phyloP scores from a whole-genome alignment of 2,797 vertebrate species.

The Malacoctenus gilli region DNA sequence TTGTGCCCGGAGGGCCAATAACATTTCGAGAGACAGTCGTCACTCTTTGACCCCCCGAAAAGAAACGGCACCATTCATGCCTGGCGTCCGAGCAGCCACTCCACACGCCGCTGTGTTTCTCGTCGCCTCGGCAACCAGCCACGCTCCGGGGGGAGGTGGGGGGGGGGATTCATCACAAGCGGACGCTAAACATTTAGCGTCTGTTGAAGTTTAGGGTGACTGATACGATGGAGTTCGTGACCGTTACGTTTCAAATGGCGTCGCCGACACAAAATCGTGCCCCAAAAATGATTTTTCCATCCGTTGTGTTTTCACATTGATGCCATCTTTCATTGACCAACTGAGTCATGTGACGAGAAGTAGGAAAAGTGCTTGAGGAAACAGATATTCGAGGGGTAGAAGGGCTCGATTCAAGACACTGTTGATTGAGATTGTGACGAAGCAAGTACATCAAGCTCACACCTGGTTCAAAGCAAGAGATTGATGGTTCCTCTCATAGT shows the following conservation, averaged over 20 bases:
- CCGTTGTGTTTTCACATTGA: too few species aligned
- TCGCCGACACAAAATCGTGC: background rate
- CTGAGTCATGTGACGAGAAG: too few species aligned
- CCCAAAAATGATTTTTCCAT: too few species aligned
- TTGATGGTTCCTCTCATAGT: too few species aligned
- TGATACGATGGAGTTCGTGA: too few species aligned
- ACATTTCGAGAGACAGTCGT: constrained; percentile 67
- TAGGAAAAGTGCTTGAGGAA: too few species aligned
- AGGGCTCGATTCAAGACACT: too few species aligned
- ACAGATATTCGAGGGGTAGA: too few species aligned
- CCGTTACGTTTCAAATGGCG: constrained; percentile 12
- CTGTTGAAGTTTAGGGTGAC: background rate
- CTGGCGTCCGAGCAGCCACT: constrained; percentile 13
- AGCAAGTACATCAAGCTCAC: too few species aligned
- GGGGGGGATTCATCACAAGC: constrained; percentile 13
- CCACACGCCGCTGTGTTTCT: constrained; percentile 31
- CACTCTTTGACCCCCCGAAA: constrained; percentile 67
- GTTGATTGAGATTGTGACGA: too few species aligned
- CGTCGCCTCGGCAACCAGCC: constrained; percentile 39
- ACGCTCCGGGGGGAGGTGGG: constrained; percentile 35
- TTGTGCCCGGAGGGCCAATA: constrained; percentile 67
- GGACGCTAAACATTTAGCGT: constrained; percentile 28
- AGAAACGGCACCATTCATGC: constrained; percentile 72
- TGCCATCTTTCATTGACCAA: too few species aligned
- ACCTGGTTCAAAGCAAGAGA: too few species aligned